Percentiles rank a stretch among this genome's conserved stretches.
Conservation (phyloP, 2,797 vertebrate genomes). For the Anniella stebbinsi region DNA sequence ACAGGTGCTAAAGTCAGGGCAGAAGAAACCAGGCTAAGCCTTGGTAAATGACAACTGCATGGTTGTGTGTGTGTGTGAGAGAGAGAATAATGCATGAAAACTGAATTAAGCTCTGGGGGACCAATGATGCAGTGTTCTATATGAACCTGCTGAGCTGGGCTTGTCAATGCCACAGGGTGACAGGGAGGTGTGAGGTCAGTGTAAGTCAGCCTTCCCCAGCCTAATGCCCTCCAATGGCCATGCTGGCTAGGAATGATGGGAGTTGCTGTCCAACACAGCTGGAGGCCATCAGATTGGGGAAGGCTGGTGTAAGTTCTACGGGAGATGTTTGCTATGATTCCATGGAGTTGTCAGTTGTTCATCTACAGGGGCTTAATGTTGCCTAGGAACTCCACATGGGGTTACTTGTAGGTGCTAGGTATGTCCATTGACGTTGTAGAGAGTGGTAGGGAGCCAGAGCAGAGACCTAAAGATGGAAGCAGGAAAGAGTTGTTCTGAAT, state of each 20-base stretch:
- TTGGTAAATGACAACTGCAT: constrained; percentile 38
- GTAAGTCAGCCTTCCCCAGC: not conserved
- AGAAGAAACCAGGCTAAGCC: constrained; percentile 3
- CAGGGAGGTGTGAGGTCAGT: not conserved
- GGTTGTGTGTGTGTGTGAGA: not conserved
- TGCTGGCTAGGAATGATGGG: too few species aligned
- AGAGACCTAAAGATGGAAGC: not conserved
- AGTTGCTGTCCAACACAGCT: too few species aligned
- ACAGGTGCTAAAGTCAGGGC: not conserved
- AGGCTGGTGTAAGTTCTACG: not conserved
- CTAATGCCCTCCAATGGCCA: too few species aligned
- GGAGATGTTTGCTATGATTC: not conserved
- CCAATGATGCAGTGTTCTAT: not conserved
- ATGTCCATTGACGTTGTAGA: not conserved
- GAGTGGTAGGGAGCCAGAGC: not conserved
- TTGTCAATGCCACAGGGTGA: not conserved
- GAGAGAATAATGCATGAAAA: not conserved
- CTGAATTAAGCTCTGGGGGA: constrained; percentile 11
- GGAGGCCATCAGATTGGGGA: too few species aligned
- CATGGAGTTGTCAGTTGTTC: not conserved
- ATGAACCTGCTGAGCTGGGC: constrained; percentile 14
- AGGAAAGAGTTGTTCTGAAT: constrained; percentile 3
- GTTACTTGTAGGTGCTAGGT: not conserved
- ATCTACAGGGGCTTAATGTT: not conserved
- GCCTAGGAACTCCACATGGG: not conserved